Conservation (phyloP, 2,888 invertebrate genomes). For the Branchellion lobata region DNA sequence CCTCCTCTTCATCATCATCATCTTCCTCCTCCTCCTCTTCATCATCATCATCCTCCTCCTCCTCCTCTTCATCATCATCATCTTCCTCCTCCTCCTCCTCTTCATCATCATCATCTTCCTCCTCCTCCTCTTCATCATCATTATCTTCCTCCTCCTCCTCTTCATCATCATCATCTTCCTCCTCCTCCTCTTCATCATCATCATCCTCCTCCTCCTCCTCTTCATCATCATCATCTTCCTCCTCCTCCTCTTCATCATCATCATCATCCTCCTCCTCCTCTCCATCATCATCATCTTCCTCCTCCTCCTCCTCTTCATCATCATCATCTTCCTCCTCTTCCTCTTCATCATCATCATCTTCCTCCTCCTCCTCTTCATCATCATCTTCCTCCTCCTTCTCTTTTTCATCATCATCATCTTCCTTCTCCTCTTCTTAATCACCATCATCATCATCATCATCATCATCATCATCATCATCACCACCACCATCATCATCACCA, state of each 20-base stretch:
- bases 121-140: conserved; percentile 37
- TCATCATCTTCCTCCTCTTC: conserved; percentile 31
- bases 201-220: conserved; percentile 36
- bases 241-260: background rate
- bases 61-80: background rate
- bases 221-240: conserved; percentile 26
- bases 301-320: conserved; percentile 28
- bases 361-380: conserved; percentile 3
- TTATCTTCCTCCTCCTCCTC: conserved; percentile 20
- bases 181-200: conserved; percentile 43
- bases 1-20: conserved; percentile 40
- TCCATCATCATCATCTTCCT: no score
- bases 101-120: conserved; percentile 33
- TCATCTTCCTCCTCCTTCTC: conserved; percentile 21
- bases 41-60: conserved; percentile 40
- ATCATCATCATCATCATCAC: background rate
- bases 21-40: conserved; percentile 39
- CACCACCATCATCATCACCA: conserved; percentile 37
- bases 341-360: conserved; percentile 25
- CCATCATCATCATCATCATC: conserved; percentile 31
- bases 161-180: conserved; percentile 45
- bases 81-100: background rate
- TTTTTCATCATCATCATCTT: conserved; percentile 20
- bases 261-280: no score
- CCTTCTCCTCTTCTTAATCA: conserved; percentile 5